These are phyloP conservation scores for Australoheros scitulus DNA, from an alignment of 2,113 vertebrate species.

Conservation along the genomic window DNA sequence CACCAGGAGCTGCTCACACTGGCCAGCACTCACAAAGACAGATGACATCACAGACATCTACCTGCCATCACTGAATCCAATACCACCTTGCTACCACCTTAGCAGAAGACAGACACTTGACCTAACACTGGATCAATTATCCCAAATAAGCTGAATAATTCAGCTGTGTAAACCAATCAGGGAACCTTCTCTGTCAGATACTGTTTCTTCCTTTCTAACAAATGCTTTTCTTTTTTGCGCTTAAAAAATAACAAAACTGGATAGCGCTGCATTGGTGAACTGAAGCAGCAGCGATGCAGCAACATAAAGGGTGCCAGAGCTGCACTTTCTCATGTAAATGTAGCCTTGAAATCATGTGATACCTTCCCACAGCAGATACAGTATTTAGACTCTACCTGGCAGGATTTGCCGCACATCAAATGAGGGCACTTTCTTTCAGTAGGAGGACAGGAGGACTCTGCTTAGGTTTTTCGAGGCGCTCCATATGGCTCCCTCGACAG, in stretches of 20 bases:
- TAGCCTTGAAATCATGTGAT: not conserved
- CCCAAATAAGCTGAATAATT: slow-evolving; percentile 73
- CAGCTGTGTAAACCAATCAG: slow-evolving; percentile 64
- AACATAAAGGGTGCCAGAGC: not conserved
- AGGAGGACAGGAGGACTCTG: slow-evolving; percentile 17
- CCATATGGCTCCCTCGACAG: slow-evolving; percentile 41
- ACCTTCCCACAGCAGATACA: slow-evolving; percentile 1
- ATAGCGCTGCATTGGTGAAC: not conserved
- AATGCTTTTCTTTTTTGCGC: slow-evolving; percentile 46
- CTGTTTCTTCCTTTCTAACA: slow-evolving; percentile 37
- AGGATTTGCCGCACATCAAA: slow-evolving; percentile 12
- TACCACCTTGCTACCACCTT: slow-evolving; percentile 31
- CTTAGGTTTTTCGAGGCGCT: slow-evolving; percentile 46
- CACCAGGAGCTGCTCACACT: not conserved
- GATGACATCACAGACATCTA: slow-evolving; percentile 49
- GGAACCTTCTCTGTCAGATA: slow-evolving; percentile 38
- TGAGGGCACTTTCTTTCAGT: slow-evolving; percentile 18
- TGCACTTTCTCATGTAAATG: slow-evolving; percentile 39
- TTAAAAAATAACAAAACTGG: not conserved
- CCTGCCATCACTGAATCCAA: slow-evolving; percentile 51
- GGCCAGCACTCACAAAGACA: slow-evolving; percentile 19
- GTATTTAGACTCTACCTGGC: slow-evolving; percentile 3
- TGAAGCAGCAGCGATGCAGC: not conserved
- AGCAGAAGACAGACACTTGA: slow-evolving; percentile 59
- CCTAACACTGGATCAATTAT: slow-evolving; percentile 65